Base-by-base conservation (phyloP, 92 coral and sea anemone genomes). In the Hydrozoanthus gracilis region DNA sequence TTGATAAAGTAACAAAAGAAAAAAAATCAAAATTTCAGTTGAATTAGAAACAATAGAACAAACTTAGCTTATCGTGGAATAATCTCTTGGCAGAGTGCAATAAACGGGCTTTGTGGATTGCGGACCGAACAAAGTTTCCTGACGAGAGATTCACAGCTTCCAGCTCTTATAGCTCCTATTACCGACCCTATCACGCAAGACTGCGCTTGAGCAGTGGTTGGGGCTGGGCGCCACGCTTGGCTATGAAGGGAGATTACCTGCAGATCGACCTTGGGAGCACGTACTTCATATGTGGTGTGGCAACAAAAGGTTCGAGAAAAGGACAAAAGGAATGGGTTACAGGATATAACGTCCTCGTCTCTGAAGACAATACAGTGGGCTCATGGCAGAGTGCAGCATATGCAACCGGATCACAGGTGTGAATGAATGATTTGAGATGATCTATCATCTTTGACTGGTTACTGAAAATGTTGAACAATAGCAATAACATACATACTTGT, bases 211-310 rank as follows among this genome's bases (percentile, higher is more conserved):
- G 16, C 4, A 56, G 50, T 3, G 84, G 84, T n/a, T 61, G 27
- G 8, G 67, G 84, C 4, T 79, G 84, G 84, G 60, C 13, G 11
- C 11, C 84, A 14, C 17, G 3, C 15, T 2, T n/a, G 4, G 7
- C 8, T 7, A 16, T 1, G 44, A 18, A 9, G 9, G 56, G 73
- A 7, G 84, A 79, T 39, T 79, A 60, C 16, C 48, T 79, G 0
- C 84, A 79, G 15, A 9, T 79, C 12, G 84, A 79, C 55, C 72
- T 79, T 15, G 84, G 84, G 4, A 51, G 50, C 12, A 44, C 15
- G 16, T 79, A 79, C 48, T 62, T 79, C 52, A 79, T 79, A 49
- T 79, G 84, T 45, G 84, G 84, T 4, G 84, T 79, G 4, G 84
- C 84, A 62, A 79, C 84, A 44, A 79, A 61, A 10, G 84, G 84